A percentile compares a stretch with the other conserved stretches of the same genome.
These are phyloP conservation scores for Hepsetus odoe DNA, from an alignment of 2,113 vertebrate genomes.

Conservation along the genomic window DNA sequence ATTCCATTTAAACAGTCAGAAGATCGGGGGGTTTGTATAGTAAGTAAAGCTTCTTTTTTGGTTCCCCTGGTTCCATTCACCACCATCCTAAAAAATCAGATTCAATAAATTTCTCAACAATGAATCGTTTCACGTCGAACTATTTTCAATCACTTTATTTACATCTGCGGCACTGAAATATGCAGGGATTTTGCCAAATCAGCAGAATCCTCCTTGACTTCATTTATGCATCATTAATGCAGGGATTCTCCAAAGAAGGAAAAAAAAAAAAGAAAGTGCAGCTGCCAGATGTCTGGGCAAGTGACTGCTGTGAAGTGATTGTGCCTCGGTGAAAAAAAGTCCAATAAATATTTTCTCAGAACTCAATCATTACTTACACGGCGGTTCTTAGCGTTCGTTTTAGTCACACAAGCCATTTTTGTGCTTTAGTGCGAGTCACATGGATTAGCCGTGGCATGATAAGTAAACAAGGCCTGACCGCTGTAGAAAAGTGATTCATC, in stretches of 20 bases:
- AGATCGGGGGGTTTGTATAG: too few species aligned
- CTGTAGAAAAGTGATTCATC: background rate
- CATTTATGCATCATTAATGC: background rate
- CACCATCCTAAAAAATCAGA: too few species aligned
- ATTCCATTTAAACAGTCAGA: too few species aligned
- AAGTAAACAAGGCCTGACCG: background rate
- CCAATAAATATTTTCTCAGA: too few species aligned
- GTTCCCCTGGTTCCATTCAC: too few species aligned
- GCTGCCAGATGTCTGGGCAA: background rate
- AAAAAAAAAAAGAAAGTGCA: background rate
- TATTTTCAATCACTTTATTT: background rate
- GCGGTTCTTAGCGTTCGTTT: background rate
- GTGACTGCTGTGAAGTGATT: background rate
- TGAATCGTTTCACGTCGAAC: background rate
- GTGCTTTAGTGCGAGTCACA: background rate
- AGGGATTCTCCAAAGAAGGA: background rate
- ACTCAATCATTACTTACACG: background rate
- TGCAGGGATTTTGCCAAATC: background rate
- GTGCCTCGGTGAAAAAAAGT: background rate
- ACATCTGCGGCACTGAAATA: background rate
- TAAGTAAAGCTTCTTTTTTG: too few species aligned
- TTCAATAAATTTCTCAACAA: too few species aligned
- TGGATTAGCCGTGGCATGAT: background rate
- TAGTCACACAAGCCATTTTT: background rate
- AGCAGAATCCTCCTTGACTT: background rate